phyloP scores from a whole-genome alignment of 2,888 invertebrate genomes.

The Orgyia antiqua region DNA sequence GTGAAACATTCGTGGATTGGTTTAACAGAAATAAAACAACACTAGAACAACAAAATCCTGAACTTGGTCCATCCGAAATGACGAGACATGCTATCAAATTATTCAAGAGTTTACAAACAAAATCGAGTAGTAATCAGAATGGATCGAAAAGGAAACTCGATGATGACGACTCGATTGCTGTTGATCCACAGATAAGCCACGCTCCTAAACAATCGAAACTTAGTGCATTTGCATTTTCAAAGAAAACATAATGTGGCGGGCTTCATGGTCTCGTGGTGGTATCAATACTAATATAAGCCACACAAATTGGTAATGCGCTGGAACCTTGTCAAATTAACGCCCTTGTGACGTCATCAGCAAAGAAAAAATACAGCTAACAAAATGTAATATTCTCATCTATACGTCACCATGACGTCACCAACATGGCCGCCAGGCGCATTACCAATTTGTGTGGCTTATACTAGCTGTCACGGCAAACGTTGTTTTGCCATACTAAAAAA shows the following conservation, averaged over 20 bases:
- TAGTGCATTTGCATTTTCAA: conserved; percentile 67
- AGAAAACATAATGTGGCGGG: conserved; percentile 40
- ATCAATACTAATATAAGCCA: too few species aligned
- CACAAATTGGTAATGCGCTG: too few species aligned
- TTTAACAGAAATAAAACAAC: conserved; percentile 74
- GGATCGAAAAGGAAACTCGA: conserved; percentile 58
- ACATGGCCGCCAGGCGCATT: too few species aligned
- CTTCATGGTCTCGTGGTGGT: not conserved
- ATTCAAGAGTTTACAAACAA: conserved; percentile 63
- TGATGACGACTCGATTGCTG: conserved; percentile 43
- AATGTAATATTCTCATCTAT: too few species aligned
- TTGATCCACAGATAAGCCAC: conserved; percentile 35
- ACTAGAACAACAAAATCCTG: conserved; percentile 77
- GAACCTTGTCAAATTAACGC: too few species aligned
- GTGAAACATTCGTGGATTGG: conserved; percentile 80
- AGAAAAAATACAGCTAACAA: too few species aligned
- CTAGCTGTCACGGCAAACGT: too few species aligned
- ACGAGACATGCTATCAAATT: conserved; percentile 73
- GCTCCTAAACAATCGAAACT: conserved; percentile 70
- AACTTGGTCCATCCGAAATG: conserved; percentile 71
- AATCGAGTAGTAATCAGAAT: conserved; percentile 27
- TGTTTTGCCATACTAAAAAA: too few species aligned
- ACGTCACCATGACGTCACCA: too few species aligned
- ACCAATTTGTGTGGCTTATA: too few species aligned
- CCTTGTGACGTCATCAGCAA: too few species aligned